A percentile compares a stretch with the other conserved stretches of the same genome.
These are phyloP conservation scores for Chromoteleia sp. DNA, from an alignment of 2,888 invertebrate species.

Conservation along the genomic window DNA sequence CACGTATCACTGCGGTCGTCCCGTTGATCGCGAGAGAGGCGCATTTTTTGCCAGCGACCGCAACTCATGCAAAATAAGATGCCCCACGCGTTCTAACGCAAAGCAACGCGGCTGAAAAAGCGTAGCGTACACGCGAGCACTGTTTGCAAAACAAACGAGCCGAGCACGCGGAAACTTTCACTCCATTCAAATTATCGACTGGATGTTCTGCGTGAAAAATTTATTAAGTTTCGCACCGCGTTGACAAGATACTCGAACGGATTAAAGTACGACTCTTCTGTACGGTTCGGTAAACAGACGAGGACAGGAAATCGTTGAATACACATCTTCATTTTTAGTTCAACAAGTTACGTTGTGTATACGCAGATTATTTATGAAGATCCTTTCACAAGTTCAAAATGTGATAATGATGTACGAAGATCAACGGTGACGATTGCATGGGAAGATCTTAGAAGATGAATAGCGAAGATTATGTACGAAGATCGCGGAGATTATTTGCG, in stretches of 20 bases:
- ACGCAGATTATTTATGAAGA: too few relatives aligned
- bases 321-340: neutral
- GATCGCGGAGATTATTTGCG: too few relatives aligned
- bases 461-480: too few relatives aligned
- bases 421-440: too few relatives aligned
- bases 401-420: too few relatives aligned
- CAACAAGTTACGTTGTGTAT: neutral
- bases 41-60: slow-evolving; percentile 26
- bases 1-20: slow-evolving; percentile 55
- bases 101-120: slow-evolving; percentile 43
- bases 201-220: slow-evolving; percentile 51
- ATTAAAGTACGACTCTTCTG: slow-evolving; percentile 6
- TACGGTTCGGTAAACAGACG: neutral
- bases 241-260: slow-evolving; percentile 14
- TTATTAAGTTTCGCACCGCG: slow-evolving; percentile 40
- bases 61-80: slow-evolving; percentile 60
- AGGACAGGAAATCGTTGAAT: neutral
- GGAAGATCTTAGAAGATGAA: too few relatives aligned
- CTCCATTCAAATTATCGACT: slow-evolving; percentile 55
- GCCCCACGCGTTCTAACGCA: slow-evolving; percentile 42
- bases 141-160: slow-evolving; percentile 59
- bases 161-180: slow-evolving; percentile 55
- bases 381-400: too few relatives aligned
- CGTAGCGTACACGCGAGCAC: slow-evolving; percentile 47
- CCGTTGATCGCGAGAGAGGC: slow-evolving; percentile 37